Evolutionary conservation across 1,140 invertebrate species (phyloP), one percentile per base, ranked within the genome.

Genomic region (Probaryconus sp.): DNA sequence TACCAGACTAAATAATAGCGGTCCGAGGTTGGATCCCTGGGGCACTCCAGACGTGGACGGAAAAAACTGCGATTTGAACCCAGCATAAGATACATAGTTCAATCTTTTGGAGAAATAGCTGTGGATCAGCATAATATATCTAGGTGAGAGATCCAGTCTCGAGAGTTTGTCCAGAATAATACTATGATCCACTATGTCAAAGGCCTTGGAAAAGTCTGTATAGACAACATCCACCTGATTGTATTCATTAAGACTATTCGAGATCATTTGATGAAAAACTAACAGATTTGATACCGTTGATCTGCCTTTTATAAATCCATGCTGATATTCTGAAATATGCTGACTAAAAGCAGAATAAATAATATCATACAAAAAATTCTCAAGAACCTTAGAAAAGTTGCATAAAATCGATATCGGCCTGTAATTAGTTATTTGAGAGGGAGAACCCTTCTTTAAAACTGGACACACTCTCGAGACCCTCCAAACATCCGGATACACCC

Each of bases 141-240:
- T 38, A 2, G 10, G 43, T 9, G 21, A 6, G 3, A 77, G 7
- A 20, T 55, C 65, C 3, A 55, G 11, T 5, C 37, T 48, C 2
- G 28, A 0, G 5, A 79, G 26, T 37, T 67, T 76, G 0, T 13
- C 0, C 5, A 74, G 28, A 6, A 79, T 33, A 2, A 79, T 24
- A 2, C 4, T 10, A 42, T 70, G 55, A 13, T 70, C 18, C 6
- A 79, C 43, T 6, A 18, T 21, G 43, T 71, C 76, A 37, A 78
- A 75, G 1, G 71, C 60, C 24, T 67, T 78, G 3, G 14, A n/a
- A n/a, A n/a, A n/a, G n/a, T n/a, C n/a, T n/a, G n/a, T n/a, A n/a
- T n/a, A n/a, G n/a, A n/a, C n/a, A 17, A 43, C 1, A 24, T 43
- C 40, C 3, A 26, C 10, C 20, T 43, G 40, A 28, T 9, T 21